Percentiles rank a stretch among this genome's conserved stretches.
Conservation (phyloP, 2,797 vertebrate genomes). For the Sebastes variabilis region DNA sequence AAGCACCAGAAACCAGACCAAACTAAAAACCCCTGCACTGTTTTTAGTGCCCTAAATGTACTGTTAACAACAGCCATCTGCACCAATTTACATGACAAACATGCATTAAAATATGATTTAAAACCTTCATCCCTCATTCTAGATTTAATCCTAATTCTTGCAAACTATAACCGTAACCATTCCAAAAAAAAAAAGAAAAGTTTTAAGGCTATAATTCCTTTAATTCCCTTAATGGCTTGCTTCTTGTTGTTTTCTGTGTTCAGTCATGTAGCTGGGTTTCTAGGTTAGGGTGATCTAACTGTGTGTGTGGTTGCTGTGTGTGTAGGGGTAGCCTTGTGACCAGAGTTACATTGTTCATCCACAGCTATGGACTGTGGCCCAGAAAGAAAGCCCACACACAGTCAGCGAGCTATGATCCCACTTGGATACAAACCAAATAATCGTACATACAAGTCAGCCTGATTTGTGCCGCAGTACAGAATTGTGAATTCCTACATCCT, state of each 20-base stretch:
- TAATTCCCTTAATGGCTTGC: slow-evolving; percentile 48
- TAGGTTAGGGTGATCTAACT: slow-evolving; percentile 56
- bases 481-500: slow-evolving; percentile 46
- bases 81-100: slow-evolving; percentile 34
- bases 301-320: slow-evolving; percentile 59
- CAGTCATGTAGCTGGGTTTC: slow-evolving; percentile 47
- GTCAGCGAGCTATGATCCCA: slow-evolving; percentile 62
- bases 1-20: slow-evolving; percentile 47
- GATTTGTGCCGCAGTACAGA: slow-evolving; percentile 53
- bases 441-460: slow-evolving; percentile 49
- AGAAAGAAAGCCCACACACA: slow-evolving; percentile 75
- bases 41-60: slow-evolving; percentile 35
- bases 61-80: slow-evolving; percentile 50
- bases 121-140: slow-evolving; percentile 36
- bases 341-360: slow-evolving; percentile 69
- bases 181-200: not conserved
- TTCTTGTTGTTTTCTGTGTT: slow-evolving; percentile 42
- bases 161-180: slow-evolving; percentile 32
- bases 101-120: slow-evolving; percentile 36
- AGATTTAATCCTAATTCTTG: slow-evolving; percentile 45
- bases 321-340: slow-evolving; percentile 75
- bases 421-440: slow-evolving; percentile 69
- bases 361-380: slow-evolving; percentile 65
- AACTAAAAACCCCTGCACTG: slow-evolving; percentile 22
- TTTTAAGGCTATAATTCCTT: slow-evolving; percentile 29